Evolutionary conservation across 2,888 invertebrate genomes (phyloP).

Genomic region (Atethmia centrago): DNA sequence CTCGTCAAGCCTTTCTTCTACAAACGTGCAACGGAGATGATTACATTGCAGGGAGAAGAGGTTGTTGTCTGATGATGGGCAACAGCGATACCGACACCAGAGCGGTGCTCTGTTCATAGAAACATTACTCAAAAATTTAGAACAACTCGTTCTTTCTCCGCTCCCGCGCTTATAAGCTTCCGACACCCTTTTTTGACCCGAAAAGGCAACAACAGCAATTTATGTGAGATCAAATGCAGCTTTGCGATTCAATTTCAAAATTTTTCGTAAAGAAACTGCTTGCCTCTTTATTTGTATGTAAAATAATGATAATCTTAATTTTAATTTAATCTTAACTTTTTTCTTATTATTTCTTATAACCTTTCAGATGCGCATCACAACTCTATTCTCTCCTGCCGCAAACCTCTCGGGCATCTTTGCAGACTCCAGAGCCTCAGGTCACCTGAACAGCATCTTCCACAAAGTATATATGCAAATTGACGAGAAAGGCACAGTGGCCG

Average conservation of each 20-base stretch:
- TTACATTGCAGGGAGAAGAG: not conserved
- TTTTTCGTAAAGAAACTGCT: not conserved
- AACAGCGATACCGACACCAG: not conserved
- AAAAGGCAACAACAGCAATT: too few species aligned
- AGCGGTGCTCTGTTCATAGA: too few species aligned
- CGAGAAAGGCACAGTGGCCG: conserved; percentile 92
- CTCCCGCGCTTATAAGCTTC: not conserved
- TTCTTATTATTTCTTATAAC: not conserved
- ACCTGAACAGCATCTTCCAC: conserved; percentile 91
- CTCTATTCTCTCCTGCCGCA: conserved; percentile 90
- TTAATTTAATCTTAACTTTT: not conserved
- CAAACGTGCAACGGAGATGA: not conserved
- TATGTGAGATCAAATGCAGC: too few species aligned
- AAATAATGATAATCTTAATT: not conserved
- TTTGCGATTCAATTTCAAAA: not conserved
- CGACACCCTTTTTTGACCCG: not conserved
- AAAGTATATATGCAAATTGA: conserved; percentile 92
- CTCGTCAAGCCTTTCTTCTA: not conserved
- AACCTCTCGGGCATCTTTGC: conserved; percentile 91
- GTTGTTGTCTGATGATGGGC: not conserved
- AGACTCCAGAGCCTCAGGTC: conserved; percentile 71
- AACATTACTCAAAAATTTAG: too few species aligned
- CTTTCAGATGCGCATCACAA: conserved; percentile 90
- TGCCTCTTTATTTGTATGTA: not conserved
- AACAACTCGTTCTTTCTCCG: not conserved